phyloP scores from a whole-genome alignment of 2,888 invertebrate species.

The Andrena bucephala region DNA sequence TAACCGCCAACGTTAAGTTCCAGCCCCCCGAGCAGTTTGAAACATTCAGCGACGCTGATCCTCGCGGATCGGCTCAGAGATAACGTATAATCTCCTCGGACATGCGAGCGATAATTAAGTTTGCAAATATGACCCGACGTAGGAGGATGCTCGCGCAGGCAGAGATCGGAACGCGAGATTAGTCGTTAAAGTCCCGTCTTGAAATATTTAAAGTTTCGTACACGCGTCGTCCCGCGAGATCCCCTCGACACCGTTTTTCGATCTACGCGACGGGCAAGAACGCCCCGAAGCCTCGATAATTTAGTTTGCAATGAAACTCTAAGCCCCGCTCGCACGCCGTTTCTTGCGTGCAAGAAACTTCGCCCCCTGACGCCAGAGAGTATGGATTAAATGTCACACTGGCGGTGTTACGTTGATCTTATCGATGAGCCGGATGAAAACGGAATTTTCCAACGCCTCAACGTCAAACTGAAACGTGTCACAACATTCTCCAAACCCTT shows the following conservation, averaged over 20 bases:
- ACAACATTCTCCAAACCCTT: slow-evolving; percentile 28
- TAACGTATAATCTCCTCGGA: slow-evolving; percentile 30
- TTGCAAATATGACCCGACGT: slow-evolving; percentile 44
- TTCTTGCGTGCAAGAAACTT: slow-evolving; percentile 59
- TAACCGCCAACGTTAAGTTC: neutral
- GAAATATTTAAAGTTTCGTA: slow-evolving; percentile 48
- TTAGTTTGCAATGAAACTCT: slow-evolving; percentile 56
- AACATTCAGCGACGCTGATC: slow-evolving; percentile 20
- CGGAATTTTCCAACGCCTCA: slow-evolving; percentile 27
- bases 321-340: slow-evolving; percentile 37
- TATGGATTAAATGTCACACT: slow-evolving; percentile 61
- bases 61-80: slow-evolving; percentile 1
- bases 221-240: neutral
- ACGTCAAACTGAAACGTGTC: slow-evolving; percentile 44
- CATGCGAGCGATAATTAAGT: slow-evolving; percentile 45
- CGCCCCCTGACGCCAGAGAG: slow-evolving; percentile 5
- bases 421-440: slow-evolving; percentile 56
- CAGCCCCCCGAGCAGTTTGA: neutral
- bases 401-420: slow-evolving; percentile 49
- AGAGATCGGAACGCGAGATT: slow-evolving; percentile 42
- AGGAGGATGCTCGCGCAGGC: slow-evolving; percentile 25
- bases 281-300: slow-evolving; percentile 44
- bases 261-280: slow-evolving; percentile 17
- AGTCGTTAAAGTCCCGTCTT: slow-evolving; percentile 25
- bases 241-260: slow-evolving; percentile 32